phyloP scores from a whole-genome alignment of 2,113 vertebrate species.

The Oryzias melastigma region DNA sequence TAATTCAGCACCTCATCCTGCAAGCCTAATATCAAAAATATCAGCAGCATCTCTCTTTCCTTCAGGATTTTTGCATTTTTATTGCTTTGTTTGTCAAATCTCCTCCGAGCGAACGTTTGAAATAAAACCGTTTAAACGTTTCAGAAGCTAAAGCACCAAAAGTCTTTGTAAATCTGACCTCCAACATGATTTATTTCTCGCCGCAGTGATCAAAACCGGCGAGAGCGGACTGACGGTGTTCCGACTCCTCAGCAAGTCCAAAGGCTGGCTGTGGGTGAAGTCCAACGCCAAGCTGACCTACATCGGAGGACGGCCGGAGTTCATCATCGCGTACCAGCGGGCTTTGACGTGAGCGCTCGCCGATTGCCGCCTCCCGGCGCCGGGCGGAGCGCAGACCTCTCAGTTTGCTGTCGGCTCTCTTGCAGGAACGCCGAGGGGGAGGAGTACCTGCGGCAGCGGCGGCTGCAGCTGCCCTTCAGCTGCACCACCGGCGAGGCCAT shows the following conservation, averaged over 20 bases:
- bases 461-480: slow-evolving; percentile 78
- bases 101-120: no score
- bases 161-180: background rate
- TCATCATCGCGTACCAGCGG: slow-evolving; percentile 78
- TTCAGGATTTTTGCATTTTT: no score
- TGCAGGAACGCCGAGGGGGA: slow-evolving; percentile 81
- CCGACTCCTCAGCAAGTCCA: slow-evolving; percentile 79
- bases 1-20: no score
- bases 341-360: slow-evolving; percentile 77
- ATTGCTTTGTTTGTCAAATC: no score
- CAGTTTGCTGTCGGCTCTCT: background rate
- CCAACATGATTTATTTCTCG: background rate
- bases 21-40: no score
- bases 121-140: no score
- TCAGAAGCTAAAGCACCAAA: no score
- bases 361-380: no score
- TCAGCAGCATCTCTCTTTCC: no score
- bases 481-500: slow-evolving; percentile 79
- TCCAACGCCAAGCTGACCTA: slow-evolving; percentile 79
- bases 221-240: slow-evolving; percentile 79
- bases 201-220: slow-evolving; percentile 82
- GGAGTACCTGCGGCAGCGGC: slow-evolving; percentile 77
- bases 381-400: background rate
- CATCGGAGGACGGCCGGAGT: slow-evolving; percentile 77
- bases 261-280: slow-evolving; percentile 84